Conservation (phyloP, 53 echinoderm and acorn worm genomes). For the Echinometra lucunter region DNA sequence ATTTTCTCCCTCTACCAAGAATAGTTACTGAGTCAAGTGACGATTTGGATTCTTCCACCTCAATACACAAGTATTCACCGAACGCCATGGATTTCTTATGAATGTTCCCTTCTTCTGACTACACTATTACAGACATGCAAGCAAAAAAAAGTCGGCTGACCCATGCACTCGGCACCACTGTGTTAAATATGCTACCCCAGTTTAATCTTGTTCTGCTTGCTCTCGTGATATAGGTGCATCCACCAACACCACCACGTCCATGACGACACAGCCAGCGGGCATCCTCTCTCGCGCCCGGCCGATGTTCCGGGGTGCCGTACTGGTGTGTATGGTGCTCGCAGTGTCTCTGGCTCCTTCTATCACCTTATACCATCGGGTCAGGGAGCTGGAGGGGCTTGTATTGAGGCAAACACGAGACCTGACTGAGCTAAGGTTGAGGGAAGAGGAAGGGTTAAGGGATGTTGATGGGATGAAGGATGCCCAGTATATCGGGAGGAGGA, state of each 20-base stretch:
- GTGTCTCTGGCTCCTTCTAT: slow-evolving; percentile 44
- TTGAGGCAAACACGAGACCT: slow-evolving; percentile 52
- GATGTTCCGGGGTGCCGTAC: slow-evolving; percentile 23
- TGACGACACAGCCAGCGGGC: neutral
- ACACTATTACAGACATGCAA: too few relatives aligned
- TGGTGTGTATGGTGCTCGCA: slow-evolving; percentile 45
- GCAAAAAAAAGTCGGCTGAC: neutral
- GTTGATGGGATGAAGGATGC: neutral
- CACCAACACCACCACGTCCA: neutral
- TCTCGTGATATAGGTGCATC: neutral
- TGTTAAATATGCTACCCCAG: neutral
- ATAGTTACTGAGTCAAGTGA: too few relatives aligned
- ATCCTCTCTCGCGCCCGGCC: slow-evolving; percentile 13
- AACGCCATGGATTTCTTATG: too few relatives aligned
- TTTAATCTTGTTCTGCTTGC: neutral
- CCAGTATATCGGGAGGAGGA: slow-evolving; percentile 38
- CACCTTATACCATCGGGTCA: slow-evolving; percentile 23
- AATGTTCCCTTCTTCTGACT: too few relatives aligned
- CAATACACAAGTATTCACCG: too few relatives aligned
- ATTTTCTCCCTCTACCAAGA: too few relatives aligned
- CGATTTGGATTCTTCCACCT: too few relatives aligned
- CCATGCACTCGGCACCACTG: neutral
- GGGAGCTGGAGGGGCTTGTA: slow-evolving; percentile 16
- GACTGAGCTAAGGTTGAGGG: neutral
- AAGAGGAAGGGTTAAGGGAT: neutral